Conservation (phyloP, 2,113 vertebrate species). For the Prionailurus bengalensis region DNA sequence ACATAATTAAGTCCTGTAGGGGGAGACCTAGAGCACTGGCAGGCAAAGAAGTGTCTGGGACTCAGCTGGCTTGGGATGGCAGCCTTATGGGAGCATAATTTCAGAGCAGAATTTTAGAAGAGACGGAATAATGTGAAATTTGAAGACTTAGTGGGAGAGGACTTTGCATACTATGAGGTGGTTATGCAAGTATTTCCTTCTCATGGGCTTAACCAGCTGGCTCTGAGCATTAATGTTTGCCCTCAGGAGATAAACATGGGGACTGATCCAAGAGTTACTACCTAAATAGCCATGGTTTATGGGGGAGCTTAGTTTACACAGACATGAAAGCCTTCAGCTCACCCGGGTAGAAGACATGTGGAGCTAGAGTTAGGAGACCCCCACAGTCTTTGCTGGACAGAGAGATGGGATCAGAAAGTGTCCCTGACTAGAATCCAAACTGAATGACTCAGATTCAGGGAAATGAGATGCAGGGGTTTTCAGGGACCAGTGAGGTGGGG, state of each 20-base stretch:
- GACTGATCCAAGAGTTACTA: not conserved
- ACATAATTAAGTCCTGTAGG: not conserved
- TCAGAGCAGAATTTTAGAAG: not conserved
- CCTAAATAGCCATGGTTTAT: not conserved
- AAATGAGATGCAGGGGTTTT: not conserved
- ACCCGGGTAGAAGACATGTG: too few relatives aligned
- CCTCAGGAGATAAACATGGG: not conserved
- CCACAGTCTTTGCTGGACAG: accelerated
- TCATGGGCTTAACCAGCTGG: not conserved
- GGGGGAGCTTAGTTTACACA: not conserved
- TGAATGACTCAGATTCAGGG: not conserved
- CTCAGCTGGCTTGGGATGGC: not conserved
- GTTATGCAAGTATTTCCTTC: conserved; percentile 22
- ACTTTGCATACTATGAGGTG: not conserved
- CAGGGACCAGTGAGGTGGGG: not conserved
- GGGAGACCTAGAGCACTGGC: not conserved
- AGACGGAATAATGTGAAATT: not conserved
- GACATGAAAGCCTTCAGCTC: not conserved
- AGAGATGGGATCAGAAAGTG: not conserved
- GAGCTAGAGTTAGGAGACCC: not conserved
- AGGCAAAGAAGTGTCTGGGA: not conserved
- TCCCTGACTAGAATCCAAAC: too few relatives aligned
- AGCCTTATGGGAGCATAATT: not conserved
- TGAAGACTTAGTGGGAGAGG: not conserved
- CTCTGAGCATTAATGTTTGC: not conserved